These are phyloP conservation scores for Amaurobius ferox DNA, from an alignment of 2,888 invertebrate genomes.

Conservation along the genomic window DNA sequence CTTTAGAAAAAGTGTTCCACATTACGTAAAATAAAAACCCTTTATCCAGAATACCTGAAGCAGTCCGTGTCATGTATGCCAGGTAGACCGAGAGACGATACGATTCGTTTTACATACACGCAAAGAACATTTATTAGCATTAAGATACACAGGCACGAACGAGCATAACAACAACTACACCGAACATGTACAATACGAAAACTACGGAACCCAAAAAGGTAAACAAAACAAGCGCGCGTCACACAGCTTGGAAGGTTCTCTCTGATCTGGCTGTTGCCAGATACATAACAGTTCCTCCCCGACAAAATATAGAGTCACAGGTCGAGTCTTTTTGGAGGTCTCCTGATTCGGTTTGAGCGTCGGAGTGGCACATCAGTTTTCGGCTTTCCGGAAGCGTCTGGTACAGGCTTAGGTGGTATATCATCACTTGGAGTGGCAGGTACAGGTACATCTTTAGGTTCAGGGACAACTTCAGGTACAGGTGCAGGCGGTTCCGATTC, in stretches of 20 bases:
- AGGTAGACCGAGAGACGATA: conserved; percentile 50
- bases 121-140: conserved; percentile 45
- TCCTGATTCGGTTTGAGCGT: conserved; percentile 25
- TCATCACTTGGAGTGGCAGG: too few species aligned
- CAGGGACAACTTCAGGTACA: conserved; percentile 32
- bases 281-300: conserved; percentile 46
- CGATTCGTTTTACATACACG: conserved; percentile 50
- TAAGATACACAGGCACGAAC: conserved; percentile 39
- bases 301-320: conserved; percentile 41
- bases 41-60: too few species aligned
- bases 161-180: conserved; percentile 37
- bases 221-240: too few species aligned
- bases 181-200: conserved; percentile 35
- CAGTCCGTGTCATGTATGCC: conserved; percentile 49
- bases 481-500: conserved; percentile 38
- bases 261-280: conserved; percentile 38
- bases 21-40: too few species aligned
- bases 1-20: too few species aligned
- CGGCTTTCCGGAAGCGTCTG: too few species aligned
- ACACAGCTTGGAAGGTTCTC: too few species aligned
- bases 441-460: too few species aligned
- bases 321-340: conserved; percentile 38
- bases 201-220: too few species aligned
- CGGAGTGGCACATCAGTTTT: too few species aligned
- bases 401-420: too few species aligned